phyloP scores from a whole-genome alignment of 2,888 invertebrate species.

The Conomelus anceps region DNA sequence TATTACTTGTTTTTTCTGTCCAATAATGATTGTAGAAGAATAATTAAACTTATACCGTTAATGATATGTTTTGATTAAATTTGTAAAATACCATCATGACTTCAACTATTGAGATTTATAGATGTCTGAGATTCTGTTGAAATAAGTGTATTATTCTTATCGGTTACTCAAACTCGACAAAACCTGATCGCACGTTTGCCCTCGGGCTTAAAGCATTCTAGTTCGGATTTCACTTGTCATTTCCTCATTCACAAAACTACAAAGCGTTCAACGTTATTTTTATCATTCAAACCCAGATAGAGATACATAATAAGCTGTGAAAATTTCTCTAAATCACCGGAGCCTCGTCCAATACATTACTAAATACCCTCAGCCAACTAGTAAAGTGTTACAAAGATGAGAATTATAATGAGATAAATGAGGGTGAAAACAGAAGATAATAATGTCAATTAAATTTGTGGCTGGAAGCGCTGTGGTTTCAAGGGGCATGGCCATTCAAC shows the following conservation, averaged over 20 bases:
- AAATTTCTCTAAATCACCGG: neutral
- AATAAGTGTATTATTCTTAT: neutral
- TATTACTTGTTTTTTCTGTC: neutral
- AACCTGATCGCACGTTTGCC: neutral
- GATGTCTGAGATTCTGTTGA: neutral
- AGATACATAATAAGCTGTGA: neutral
- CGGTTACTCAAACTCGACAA: neutral
- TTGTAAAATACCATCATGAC: neutral
- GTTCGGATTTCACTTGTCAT: neutral
- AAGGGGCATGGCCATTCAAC: too few relatives aligned
- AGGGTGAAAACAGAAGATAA: too few relatives aligned
- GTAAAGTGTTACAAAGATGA: neutral
- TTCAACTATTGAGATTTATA: neutral
- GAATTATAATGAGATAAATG: neutral
- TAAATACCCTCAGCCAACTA: neutral
- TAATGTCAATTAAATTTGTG: too few relatives aligned
- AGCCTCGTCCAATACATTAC: neutral
- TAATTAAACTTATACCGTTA: neutral
- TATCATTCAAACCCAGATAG: neutral
- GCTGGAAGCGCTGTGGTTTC: too few relatives aligned
- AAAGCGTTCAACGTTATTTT: neutral
- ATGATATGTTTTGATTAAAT: neutral
- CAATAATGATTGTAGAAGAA: neutral
- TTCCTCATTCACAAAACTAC: neutral
- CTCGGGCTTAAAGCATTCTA: neutral